Conservation (phyloP, 2,888 invertebrate genomes). For the Tipula vernalis region DNA sequence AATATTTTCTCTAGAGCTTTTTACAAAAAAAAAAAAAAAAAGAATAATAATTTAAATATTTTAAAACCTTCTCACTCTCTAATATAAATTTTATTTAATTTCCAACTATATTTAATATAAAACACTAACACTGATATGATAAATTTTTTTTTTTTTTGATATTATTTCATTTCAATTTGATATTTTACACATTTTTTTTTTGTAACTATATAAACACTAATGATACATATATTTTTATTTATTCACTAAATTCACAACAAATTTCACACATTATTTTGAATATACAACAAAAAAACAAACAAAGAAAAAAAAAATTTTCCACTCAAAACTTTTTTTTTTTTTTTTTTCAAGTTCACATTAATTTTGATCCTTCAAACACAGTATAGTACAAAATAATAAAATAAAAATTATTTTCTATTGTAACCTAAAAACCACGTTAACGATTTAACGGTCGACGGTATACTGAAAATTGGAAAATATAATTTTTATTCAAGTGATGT, state of each 20-base stretch:
- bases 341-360: background rate
- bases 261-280: background rate
- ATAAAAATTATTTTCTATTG: background rate
- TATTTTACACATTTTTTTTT: background rate
- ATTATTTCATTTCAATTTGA: background rate
- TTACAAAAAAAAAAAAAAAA: background rate
- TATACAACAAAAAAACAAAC: background rate
- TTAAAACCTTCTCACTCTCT: background rate
- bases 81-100: background rate
- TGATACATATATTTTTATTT: background rate
- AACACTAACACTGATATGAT: background rate
- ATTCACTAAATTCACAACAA: background rate
- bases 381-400: background rate
- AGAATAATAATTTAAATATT: background rate
- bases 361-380: background rate
- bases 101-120: background rate
- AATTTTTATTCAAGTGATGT: background rate
- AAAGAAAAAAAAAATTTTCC: too few relatives aligned
- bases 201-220: background rate
- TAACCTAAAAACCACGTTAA: background rate
- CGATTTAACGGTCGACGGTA: slow-evolving; percentile 4
- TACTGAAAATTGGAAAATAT: background rate
- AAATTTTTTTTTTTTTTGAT: background rate
- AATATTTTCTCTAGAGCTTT: too few relatives aligned
- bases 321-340: background rate